These are phyloP conservation scores for Lipophrys pholis DNA, from an alignment of 2,113 vertebrate species.

Conservation along the genomic window DNA sequence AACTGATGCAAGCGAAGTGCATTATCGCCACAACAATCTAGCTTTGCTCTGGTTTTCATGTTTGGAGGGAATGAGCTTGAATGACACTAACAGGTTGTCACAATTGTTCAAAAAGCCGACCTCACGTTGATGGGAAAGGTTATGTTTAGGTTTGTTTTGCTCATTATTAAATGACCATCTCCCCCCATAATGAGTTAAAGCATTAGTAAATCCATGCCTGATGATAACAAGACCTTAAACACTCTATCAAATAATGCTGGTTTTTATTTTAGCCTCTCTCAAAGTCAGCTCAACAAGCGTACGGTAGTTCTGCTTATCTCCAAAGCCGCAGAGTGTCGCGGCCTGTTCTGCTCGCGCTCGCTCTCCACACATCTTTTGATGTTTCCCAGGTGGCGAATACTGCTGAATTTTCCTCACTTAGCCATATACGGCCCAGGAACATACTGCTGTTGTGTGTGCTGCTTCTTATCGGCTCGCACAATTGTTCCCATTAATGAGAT, in stretches of 20 bases:
- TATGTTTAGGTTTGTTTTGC: slow-evolving; percentile 12
- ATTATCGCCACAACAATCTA: slow-evolving; percentile 32
- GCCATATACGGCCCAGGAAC: slow-evolving; percentile 45
- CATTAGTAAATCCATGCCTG: slow-evolving; percentile 23
- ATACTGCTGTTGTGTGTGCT: slow-evolving; percentile 35
- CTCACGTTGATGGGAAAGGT: no score
- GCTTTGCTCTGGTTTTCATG: not conserved
- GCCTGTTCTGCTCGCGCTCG: slow-evolving; percentile 37
- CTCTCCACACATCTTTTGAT: slow-evolving; percentile 45
- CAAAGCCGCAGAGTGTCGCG: slow-evolving; percentile 57
- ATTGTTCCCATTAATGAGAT: slow-evolving; percentile 72
- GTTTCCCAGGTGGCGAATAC: slow-evolving; percentile 54
- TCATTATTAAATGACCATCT: slow-evolving; percentile 29
- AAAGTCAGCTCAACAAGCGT: slow-evolving; percentile 37
- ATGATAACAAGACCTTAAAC: slow-evolving; percentile 44
- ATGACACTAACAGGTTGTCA: slow-evolving; percentile 15
- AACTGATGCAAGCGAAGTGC: slow-evolving; percentile 23
- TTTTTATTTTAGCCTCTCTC: slow-evolving; percentile 35
- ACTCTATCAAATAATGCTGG: slow-evolving; percentile 19
- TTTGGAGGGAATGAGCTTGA: slow-evolving; percentile 12
- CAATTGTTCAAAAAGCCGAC: slow-evolving; percentile 17
- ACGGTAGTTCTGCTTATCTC: slow-evolving; percentile 58
- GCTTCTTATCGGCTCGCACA: slow-evolving; percentile 65
- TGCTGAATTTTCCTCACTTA: slow-evolving; percentile 55
- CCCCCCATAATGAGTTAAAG: slow-evolving; percentile 15